Evolutionary conservation across 2,797 vertebrate species (phyloP).

Genomic region (Falco naumanni): DNA sequence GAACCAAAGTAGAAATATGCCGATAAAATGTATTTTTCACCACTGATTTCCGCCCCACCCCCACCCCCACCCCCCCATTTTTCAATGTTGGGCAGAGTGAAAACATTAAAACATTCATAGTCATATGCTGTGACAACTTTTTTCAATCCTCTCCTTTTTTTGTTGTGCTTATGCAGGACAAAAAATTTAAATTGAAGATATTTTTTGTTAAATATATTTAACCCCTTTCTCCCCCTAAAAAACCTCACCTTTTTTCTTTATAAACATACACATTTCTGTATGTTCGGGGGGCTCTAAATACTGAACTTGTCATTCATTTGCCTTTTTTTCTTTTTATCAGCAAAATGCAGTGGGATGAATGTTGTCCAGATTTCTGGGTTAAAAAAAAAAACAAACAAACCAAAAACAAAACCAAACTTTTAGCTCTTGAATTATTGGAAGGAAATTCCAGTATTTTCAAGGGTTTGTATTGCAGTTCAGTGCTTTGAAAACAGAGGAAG

Average conservation of each 20-base stretch:
- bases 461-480: background rate
- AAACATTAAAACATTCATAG: background rate
- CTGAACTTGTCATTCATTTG: background rate
- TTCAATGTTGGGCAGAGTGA: background rate
- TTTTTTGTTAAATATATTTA: background rate
- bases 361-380: background rate
- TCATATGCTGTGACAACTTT: background rate
- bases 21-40: background rate
- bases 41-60: too few species aligned
- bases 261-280: too few species aligned
- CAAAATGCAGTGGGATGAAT: background rate
- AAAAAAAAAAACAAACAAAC: too few species aligned
- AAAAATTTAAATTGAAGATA: background rate
- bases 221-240: background rate
- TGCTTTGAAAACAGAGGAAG: background rate
- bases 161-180: background rate
- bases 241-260: background rate
- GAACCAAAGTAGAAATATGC: background rate
- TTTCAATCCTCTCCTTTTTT: background rate
- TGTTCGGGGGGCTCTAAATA: background rate
- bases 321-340: background rate
- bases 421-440: background rate
- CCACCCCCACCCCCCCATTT: background rate
- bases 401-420: too few species aligned
- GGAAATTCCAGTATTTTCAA: background rate